Conservation (phyloP, 2,113 vertebrate species). For the Mixornis gularis region DNA sequence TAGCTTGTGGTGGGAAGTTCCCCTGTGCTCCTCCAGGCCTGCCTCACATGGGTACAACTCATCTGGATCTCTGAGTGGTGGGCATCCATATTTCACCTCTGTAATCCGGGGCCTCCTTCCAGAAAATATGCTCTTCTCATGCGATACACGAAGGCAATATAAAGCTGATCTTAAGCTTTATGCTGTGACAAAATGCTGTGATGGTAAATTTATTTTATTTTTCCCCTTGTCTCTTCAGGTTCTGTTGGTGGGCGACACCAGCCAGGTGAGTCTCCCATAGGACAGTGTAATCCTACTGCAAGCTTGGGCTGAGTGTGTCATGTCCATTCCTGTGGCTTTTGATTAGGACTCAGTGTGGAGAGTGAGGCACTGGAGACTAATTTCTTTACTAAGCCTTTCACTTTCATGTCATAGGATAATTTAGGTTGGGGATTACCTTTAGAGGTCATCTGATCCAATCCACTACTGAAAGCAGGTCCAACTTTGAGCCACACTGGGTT, state of each 20-base stretch:
- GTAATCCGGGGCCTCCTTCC: neutral
- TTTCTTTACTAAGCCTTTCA: constrained; percentile 1
- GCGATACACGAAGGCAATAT: neutral
- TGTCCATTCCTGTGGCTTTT: neutral
- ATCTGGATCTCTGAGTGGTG: neutral
- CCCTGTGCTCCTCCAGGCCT: neutral
- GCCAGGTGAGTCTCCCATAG: constrained; percentile 62
- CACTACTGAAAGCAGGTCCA: neutral
- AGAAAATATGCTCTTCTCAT: neutral
- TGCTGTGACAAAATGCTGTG: neutral
- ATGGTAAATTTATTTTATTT: neutral
- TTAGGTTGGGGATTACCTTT: neutral
- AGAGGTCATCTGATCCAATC: neutral
- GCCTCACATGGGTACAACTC: rapidly evolving
- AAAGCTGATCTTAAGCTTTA: neutral
- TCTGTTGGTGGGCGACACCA: constrained; percentile 54
- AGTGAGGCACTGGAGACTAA: neutral
- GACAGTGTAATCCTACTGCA: neutral
- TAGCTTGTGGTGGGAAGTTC: neutral
- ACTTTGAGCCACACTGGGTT: neutral
- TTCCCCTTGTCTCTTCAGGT: constrained; percentile 50
- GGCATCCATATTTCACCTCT: neutral
- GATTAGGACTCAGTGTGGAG: neutral
- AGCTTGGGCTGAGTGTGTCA: neutral
- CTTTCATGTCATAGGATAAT: neutral